These are phyloP conservation scores for Volucella bombylans DNA, from an alignment of 2,888 invertebrate genomes.

Conservation along the genomic window DNA sequence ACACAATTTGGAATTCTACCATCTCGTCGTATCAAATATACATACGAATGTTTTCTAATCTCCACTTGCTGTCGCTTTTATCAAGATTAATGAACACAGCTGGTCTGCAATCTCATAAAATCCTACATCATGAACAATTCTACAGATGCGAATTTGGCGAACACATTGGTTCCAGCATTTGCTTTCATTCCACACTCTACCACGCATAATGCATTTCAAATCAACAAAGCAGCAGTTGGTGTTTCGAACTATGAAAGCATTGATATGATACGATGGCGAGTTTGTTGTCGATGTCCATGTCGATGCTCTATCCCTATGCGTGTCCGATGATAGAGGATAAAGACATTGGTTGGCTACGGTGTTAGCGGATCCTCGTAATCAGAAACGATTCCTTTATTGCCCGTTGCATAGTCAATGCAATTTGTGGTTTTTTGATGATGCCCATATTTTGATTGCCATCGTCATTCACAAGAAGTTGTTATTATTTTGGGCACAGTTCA, in stretches of 20 bases:
- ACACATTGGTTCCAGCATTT: constrained; percentile 34
- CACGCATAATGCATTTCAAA: constrained; percentile 62
- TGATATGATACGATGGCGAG: constrained; percentile 7
- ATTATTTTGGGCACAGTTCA: too few relatives aligned
- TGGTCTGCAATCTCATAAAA: neutral
- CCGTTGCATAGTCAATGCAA: constrained; percentile 5
- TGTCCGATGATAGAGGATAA: neutral
- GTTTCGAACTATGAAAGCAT: constrained; percentile 11
- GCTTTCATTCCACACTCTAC: constrained; percentile 39
- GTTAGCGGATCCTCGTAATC: neutral
- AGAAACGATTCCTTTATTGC: neutral
- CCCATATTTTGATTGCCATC: neutral
- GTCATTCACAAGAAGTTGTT: neutral
- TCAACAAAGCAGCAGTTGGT: constrained; percentile 47
- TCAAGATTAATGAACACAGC: constrained; percentile 3
- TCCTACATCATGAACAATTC: constrained; percentile 27
- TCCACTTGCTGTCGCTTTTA: neutral
- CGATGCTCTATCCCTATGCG: neutral
- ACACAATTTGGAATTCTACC: too few relatives aligned
- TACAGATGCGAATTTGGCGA: neutral
- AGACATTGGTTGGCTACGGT: neutral
- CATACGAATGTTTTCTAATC: too few relatives aligned
- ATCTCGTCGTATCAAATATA: too few relatives aligned
- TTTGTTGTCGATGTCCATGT: neutral
- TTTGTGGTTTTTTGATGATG: neutral